Evolutionary conservation across 2,888 invertebrate genomes (phyloP), one percentile per base, ranked within the genome.

Genomic region (Phanerotoma sp.): DNA sequence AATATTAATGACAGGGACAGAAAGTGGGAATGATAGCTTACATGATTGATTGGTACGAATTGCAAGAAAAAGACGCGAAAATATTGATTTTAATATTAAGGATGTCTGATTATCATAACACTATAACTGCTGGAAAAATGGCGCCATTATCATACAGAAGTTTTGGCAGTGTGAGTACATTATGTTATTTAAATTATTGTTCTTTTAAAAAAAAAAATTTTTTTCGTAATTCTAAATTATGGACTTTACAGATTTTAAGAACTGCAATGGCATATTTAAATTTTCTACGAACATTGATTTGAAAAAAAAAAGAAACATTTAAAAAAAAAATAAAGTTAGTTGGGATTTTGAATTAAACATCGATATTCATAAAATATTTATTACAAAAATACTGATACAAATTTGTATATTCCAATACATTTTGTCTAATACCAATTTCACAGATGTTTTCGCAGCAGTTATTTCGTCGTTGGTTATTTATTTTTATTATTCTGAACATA

Each of bases 51-150:
- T 73, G 73, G 73, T 68, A 73, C 33, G 59, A 58, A 30, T 48
- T 73, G 6, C 67, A 63, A 6, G 44, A 48, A 4, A 66, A 58
- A 9, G 62, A 59, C 28, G 66, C 69, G 0, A 58, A 62, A 1
- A 63, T 59, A 18, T 46, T 73, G 11, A 69, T 66, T 37, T 40
- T 71, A 35, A 38, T 73, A 15, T 57, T 71, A 6, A 35, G 63
- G 1, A 60, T 66, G 16, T 58, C 71, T 0, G 71, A 66, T 42
- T 51, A 61, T 37, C 65, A 71, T 1, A 59, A 60, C 2, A 67
- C 62, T 51, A 61, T 73, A 13, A 72, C 73, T 9, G 73, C 73
- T 38, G 73, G 72, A 16, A 73, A 69, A 57, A 50, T 73, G 54
- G 57, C 66, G 3, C 62, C 66, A 15, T 40, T 73, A n/a, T 73